phyloP scores from a whole-genome alignment of 2,888 invertebrate genomes.

The Morpho helenor region DNA sequence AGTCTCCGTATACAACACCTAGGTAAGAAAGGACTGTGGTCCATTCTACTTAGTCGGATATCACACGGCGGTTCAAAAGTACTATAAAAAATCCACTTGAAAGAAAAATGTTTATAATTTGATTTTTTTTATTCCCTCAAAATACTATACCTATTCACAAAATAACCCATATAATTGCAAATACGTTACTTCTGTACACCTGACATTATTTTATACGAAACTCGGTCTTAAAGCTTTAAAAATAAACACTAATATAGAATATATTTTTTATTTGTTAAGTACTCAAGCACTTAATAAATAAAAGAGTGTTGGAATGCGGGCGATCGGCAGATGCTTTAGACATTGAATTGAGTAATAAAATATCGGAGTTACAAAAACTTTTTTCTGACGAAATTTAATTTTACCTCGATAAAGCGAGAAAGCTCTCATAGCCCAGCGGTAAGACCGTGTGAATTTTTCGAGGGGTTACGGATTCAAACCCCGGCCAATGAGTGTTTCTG shows the following conservation, averaged over 20 bases:
- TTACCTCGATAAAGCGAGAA: background rate
- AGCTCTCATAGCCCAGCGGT: too few species aligned
- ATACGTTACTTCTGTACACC: conserved; percentile 18
- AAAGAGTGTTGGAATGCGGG: conserved; percentile 23
- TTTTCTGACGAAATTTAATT: background rate
- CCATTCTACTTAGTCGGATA: too few species aligned
- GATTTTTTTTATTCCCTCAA: too few species aligned
- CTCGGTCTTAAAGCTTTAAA: background rate
- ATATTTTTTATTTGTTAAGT: conserved; percentile 2
- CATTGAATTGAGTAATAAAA: conserved; percentile 3
- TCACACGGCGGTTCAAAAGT: too few species aligned
- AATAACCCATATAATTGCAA: conserved; percentile 23
- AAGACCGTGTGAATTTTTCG: too few species aligned
- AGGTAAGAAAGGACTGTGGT: too few species aligned
- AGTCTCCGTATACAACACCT: too few species aligned
- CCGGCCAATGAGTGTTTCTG: too few species aligned
- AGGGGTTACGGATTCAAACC: too few species aligned
- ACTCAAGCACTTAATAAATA: conserved; percentile 18
- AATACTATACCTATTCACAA: background rate
- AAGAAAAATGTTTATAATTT: too few species aligned
- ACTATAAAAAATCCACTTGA: too few species aligned
- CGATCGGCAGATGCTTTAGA: conserved; percentile 19
- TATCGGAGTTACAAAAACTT: background rate
- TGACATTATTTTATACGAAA: conserved; percentile 11
- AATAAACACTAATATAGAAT: background rate